These are phyloP conservation scores for Myotis vivesi DNA, from an alignment of 2,797 vertebrate genomes.

Conservation along the genomic window DNA sequence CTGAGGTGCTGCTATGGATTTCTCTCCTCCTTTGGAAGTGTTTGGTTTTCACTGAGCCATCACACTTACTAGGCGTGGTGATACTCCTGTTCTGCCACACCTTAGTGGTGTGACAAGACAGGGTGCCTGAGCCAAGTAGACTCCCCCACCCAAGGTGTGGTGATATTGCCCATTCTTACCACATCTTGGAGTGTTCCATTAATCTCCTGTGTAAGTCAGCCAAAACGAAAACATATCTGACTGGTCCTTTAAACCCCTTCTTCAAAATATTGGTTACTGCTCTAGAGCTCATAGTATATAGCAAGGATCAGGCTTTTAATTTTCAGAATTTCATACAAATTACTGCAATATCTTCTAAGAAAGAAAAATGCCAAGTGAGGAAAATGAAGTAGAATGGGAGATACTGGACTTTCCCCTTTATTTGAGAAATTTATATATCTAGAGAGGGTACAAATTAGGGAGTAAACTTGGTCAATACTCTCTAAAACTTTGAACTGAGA, in stretches of 20 bases:
- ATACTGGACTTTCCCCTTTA: not conserved
- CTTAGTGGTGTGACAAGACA: constrained; percentile 77
- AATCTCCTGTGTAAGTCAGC: constrained; percentile 50
- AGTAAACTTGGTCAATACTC: not conserved
- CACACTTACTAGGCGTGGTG: constrained; percentile 76
- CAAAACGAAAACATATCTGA: constrained; percentile 60
- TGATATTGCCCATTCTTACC: constrained; percentile 75
- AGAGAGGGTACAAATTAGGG: not conserved
- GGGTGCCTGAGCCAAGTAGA: constrained; percentile 67
- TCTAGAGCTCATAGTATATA: not conserved
- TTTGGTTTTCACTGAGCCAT: constrained; percentile 68
- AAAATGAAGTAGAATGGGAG: not conserved
- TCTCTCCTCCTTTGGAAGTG: constrained; percentile 43
- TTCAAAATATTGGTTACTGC: not conserved
- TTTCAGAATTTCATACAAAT: not conserved
- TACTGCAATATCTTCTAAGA: not conserved
- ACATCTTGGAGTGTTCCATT: constrained; percentile 70
- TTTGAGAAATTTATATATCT: not conserved
- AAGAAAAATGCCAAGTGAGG: not conserved
- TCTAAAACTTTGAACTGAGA: not conserved
- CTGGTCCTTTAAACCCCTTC: not conserved
- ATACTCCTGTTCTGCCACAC: constrained; percentile 81
- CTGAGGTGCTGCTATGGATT: not conserved
- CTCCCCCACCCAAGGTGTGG: constrained; percentile 79
- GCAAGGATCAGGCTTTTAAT: not conserved